A percentile compares a stretch with the other conserved stretches of the same genome.
phyloP scores from a whole-genome alignment of 1,140 invertebrate genomes.

The Olivierus martensii region DNA sequence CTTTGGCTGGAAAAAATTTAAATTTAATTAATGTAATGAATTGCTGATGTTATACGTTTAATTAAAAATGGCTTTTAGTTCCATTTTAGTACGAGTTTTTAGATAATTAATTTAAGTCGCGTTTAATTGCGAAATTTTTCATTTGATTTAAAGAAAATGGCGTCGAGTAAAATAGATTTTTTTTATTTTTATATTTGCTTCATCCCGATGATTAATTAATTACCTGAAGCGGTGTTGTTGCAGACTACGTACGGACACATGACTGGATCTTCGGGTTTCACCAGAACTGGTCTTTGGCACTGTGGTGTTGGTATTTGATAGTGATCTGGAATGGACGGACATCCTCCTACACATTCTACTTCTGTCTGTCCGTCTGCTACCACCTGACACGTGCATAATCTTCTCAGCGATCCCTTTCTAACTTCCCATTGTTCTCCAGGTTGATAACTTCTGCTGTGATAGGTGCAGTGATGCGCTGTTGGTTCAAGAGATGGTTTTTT shows the following conservation, averaged over 20 bases:
- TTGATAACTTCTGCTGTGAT: constrained; percentile 16
- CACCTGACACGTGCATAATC: neutral
- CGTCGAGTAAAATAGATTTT: too few species aligned
- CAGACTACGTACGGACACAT: constrained; percentile 22
- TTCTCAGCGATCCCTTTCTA: constrained; percentile 1
- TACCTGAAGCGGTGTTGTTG: constrained; percentile 21
- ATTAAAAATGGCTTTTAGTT: too few species aligned
- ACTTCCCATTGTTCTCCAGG: constrained; percentile 22
- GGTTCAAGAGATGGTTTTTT: neutral
- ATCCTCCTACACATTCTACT: constrained; percentile 19
- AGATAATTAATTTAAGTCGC: too few species aligned
- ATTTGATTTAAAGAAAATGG: too few species aligned
- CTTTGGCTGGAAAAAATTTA: constrained; percentile 12
- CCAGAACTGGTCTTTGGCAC: constrained; percentile 18
- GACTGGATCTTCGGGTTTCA: constrained; percentile 18
- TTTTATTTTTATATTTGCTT: too few species aligned
- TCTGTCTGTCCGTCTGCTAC: constrained; percentile 6
- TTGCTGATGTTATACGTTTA: too few species aligned
- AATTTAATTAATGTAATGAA: neutral
- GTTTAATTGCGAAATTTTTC: too few species aligned
- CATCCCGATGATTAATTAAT: neutral
- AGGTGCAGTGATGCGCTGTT: constrained; percentile 13
- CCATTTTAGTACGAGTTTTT: too few species aligned
- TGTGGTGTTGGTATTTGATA: constrained; percentile 19
- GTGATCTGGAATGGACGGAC: constrained; percentile 19